Percentiles rank a stretch among this genome's conserved stretches.
Evolutionary conservation across 2,113 vertebrate genomes (phyloP).

Genomic region (human (Homo sapiens)): DNA sequence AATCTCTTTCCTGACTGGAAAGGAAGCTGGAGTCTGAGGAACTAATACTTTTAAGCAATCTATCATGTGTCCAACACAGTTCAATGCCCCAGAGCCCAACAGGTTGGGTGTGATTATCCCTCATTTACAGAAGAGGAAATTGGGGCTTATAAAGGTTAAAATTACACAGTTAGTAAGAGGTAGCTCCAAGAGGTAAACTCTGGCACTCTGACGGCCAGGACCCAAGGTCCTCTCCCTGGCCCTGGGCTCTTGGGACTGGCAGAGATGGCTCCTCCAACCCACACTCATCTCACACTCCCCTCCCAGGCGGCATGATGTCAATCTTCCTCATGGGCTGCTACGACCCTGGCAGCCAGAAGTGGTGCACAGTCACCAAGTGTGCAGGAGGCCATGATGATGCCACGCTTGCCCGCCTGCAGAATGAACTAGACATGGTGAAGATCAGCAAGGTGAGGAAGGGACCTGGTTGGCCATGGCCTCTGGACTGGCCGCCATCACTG

Average conservation of each 20-base stretch:
- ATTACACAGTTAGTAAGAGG: background rate
- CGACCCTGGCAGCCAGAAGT: slow-evolving; percentile 92
- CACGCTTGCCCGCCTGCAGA: slow-evolving; percentile 93
- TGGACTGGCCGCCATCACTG: accelerated
- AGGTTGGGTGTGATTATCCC: background rate
- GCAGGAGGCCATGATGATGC: slow-evolving; percentile 96
- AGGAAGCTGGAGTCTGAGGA: background rate
- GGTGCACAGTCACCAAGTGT: slow-evolving; percentile 99
- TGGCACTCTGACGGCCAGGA: background rate
- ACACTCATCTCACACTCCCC: background rate
- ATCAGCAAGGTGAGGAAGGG: slow-evolving; percentile 93
- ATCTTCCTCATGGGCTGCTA: slow-evolving; percentile 99
- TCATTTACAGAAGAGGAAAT: background rate
- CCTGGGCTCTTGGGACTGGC: background rate
- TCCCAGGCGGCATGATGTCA: slow-evolving; percentile 97
- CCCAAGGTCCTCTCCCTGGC: too few relatives aligned
- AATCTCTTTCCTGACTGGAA: background rate
- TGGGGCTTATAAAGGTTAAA: background rate
- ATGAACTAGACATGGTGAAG: slow-evolving; percentile 97
- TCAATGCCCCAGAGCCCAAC: background rate
- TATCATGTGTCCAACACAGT: background rate
- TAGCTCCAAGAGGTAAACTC: background rate
- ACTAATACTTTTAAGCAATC: background rate
- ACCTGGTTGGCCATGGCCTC: background rate
- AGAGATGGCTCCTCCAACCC: background rate